Percentiles rank a stretch among this genome's conserved stretches.
These are phyloP conservation scores for Connochaetes taurinus DNA, from an alignment of 2,113 vertebrate genomes.

Conservation along the genomic window DNA sequence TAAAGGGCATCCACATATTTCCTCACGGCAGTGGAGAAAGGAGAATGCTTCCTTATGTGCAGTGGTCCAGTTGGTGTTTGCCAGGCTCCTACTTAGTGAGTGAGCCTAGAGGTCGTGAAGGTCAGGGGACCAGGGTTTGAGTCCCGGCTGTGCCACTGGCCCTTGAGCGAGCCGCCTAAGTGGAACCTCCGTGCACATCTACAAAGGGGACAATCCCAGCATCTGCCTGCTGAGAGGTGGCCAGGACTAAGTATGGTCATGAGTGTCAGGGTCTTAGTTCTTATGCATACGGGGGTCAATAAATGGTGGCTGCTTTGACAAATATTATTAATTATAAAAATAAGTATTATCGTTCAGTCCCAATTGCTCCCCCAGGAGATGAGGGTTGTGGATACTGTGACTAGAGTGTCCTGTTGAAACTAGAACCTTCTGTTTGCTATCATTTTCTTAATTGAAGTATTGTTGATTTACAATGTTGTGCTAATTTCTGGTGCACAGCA, in stretches of 20 bases:
- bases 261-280: accelerated
- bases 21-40: neutral
- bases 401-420: neutral
- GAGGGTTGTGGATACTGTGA: neutral
- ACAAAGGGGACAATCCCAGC: neutral
- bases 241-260: neutral
- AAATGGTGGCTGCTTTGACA: neutral
- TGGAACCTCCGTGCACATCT: accelerated
- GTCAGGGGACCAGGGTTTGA: neutral
- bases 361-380: accelerated
- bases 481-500: neutral
- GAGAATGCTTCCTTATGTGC: accelerated
- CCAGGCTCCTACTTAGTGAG: neutral
- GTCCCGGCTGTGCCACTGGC: neutral
- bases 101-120: neutral
- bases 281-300: neutral
- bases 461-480: neutral
- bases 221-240: accelerated
- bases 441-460: neutral
- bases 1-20: neutral
- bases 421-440: neutral
- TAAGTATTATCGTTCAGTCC: neutral
- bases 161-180: accelerated
- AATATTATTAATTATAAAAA: neutral
- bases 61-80: accelerated